Evolutionary conservation across 2,888 invertebrate species (phyloP).

Genomic region (Chrysina gloriosa): DNA sequence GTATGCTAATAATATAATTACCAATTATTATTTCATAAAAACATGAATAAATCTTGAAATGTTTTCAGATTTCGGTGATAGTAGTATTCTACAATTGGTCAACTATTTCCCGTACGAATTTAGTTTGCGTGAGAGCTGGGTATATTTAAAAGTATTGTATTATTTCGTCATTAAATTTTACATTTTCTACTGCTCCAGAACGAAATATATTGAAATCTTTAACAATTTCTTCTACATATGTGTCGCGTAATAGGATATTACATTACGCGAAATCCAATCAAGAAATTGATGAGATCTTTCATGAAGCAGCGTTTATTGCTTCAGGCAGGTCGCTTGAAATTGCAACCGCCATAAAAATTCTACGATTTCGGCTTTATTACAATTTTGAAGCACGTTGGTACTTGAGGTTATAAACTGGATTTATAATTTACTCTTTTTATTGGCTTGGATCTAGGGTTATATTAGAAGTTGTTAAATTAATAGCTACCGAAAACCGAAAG

Average conservation of each 20-base stretch:
- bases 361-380: slow-evolving; percentile 16
- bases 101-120: too few species aligned
- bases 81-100: too few species aligned
- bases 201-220: not conserved
- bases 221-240: not conserved
- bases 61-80: too few species aligned
- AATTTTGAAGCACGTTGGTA: slow-evolving; percentile 4
- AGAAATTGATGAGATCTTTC: not conserved
- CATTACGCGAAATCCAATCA: slow-evolving; percentile 2
- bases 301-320: slow-evolving; percentile 7
- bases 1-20: too few species aligned
- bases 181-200: not conserved
- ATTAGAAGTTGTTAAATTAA: slow-evolving; percentile 3
- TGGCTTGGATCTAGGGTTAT: not conserved
- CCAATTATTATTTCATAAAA: too few species aligned
- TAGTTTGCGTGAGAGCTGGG: too few species aligned
- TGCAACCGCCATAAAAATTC: slow-evolving; percentile 20
- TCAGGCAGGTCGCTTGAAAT: not conserved
- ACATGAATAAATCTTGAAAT: too few species aligned
- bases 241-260: not conserved
- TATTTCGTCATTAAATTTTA: not conserved
- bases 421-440: slow-evolving; percentile 8
- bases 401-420: slow-evolving; percentile 2
- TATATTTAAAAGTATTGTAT: not conserved
- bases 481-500: not conserved